These are phyloP conservation scores for Chrysodeixis includens DNA, from an alignment of 2,888 invertebrate species.

Conservation along the genomic window DNA sequence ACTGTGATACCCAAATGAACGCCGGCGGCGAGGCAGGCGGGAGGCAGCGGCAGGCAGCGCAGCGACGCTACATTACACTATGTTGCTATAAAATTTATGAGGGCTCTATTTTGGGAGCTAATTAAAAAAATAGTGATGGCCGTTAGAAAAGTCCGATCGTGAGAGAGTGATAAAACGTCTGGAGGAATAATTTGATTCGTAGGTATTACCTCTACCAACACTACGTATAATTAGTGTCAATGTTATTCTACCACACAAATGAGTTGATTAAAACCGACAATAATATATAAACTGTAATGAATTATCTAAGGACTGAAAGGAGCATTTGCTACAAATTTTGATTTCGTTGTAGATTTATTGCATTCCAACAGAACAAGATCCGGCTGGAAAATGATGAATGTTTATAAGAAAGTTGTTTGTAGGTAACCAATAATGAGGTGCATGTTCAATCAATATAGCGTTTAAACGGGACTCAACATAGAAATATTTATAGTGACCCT, in stretches of 20 bases:
- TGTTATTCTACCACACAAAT: conserved; percentile 44
- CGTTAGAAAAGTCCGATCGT: conserved; percentile 81
- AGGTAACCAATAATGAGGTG: conserved; percentile 64
- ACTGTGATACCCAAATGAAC: conserved; percentile 71
- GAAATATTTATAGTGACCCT: conserved; percentile 78
- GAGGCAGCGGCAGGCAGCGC: conserved; percentile 53
- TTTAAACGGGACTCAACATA: conserved; percentile 71
- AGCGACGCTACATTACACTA: conserved; percentile 72
- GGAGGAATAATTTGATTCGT: conserved; percentile 69
- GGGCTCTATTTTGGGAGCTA: conserved; percentile 85
- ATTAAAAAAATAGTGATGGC: conserved; percentile 83
- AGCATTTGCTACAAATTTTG: not conserved
- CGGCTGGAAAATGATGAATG: conserved; percentile 34
- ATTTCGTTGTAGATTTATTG: not conserved
- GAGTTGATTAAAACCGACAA: conserved; percentile 18
- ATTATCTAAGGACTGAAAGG: not conserved
- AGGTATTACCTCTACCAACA: conserved; percentile 60
- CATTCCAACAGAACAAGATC: conserved; percentile 9
- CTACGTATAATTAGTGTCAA: conserved; percentile 56
- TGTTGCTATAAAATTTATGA: conserved; percentile 86
- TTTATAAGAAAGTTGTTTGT: conserved; percentile 36
- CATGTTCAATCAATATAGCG: conserved; percentile 68
- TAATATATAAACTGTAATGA: conserved; percentile 18
- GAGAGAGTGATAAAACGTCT: conserved; percentile 83
- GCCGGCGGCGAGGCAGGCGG: conserved; percentile 66